These are phyloP conservation scores for Andrena hattorfiana DNA, from an alignment of 2,888 invertebrate species.

Conservation along the genomic window DNA sequence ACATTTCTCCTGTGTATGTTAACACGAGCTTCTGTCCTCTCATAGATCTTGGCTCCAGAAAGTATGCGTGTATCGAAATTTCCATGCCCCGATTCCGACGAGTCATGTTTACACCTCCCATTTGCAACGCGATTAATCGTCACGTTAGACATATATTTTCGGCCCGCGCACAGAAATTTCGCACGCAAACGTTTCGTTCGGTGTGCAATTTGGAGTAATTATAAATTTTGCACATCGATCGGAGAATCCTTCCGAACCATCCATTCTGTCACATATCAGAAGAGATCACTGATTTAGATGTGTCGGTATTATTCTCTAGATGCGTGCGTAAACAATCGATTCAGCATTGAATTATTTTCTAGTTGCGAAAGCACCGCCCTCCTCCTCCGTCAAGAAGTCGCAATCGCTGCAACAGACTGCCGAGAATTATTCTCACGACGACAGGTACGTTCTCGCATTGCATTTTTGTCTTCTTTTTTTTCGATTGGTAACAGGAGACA, in stretches of 20 bases:
- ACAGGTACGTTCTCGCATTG: constrained; percentile 76
- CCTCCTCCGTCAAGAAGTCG: constrained; percentile 83
- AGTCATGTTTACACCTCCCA: background rate
- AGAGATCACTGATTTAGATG: constrained; percentile 40
- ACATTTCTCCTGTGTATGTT: constrained; percentile 32
- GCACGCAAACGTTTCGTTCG: constrained; percentile 5
- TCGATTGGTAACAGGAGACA: no score
- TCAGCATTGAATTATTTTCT: constrained; percentile 72
- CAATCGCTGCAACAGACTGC: constrained; percentile 84
- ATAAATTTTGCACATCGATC: constrained; percentile 12
- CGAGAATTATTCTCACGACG: constrained; percentile 81
- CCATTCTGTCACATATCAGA: constrained; percentile 12
- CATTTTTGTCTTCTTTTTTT: background rate
- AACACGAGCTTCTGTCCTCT: constrained; percentile 47
- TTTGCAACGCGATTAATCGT: background rate
- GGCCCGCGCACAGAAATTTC: constrained; percentile 35
- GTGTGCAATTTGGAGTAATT: background rate
- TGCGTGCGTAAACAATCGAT: constrained; percentile 27
- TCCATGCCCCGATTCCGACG: constrained; percentile 8
- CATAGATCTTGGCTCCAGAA: constrained; percentile 22
- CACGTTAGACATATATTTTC: background rate
- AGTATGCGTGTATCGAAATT: constrained; percentile 36
- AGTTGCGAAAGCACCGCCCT: constrained; percentile 83
- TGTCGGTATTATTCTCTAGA: constrained; percentile 20
- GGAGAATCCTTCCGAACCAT: constrained; percentile 10